These are phyloP conservation scores for Talpa occidentalis DNA, from an alignment of 2,113 vertebrate genomes.

Conservation along the genomic window DNA sequence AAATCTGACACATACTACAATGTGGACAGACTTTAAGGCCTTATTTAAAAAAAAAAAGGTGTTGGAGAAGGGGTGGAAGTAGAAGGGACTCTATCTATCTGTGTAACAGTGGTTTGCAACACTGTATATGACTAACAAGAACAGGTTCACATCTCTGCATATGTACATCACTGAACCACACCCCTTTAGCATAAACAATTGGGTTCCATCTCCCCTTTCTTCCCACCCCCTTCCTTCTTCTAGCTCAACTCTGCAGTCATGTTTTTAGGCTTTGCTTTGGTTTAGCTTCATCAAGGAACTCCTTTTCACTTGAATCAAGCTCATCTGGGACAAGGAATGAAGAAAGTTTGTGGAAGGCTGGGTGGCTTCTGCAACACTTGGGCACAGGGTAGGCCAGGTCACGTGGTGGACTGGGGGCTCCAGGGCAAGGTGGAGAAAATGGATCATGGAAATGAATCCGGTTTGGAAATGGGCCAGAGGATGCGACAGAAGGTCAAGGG, in stretches of 20 bases:
- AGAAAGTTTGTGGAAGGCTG: background rate
- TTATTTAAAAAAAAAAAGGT: background rate
- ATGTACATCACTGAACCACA: too few species aligned
- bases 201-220: too few species aligned
- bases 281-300: background rate
- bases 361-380: background rate
- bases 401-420: background rate
- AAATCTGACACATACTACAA: background rate
- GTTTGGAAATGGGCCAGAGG: constrained; percentile 59
- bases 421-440: background rate
- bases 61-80: background rate
- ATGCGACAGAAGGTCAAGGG: constrained; percentile 59
- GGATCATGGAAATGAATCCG: constrained; percentile 33
- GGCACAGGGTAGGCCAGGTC: background rate
- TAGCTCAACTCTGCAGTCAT: too few species aligned
- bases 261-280: too few species aligned
- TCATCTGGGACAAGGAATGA: background rate
- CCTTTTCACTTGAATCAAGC: background rate
- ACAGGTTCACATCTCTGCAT: too few species aligned
- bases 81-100: too few species aligned
- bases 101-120: too few species aligned
- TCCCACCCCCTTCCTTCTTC: too few species aligned
- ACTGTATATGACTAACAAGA: too few species aligned
- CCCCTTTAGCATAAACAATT: too few species aligned
- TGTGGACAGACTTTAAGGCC: rapidly evolving